Percentiles rank a stretch among this genome's conserved stretches.
phyloP scores from a whole-genome alignment of 2,888 invertebrate species.

The Athalia circularis region DNA sequence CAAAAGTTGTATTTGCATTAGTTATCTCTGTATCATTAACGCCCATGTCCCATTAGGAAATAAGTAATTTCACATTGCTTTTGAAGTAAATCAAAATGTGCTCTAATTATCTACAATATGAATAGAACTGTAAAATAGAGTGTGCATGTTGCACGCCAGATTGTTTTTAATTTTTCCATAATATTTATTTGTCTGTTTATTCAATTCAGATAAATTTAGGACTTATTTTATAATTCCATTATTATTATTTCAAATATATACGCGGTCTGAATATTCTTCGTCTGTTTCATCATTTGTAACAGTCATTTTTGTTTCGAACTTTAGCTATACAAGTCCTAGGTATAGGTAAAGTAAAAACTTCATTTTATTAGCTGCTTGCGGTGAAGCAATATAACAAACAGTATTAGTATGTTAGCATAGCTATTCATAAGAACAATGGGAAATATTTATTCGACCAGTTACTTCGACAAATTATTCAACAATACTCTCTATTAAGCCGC shows the following conservation, averaged over 20 bases:
- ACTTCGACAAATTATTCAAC: conserved; percentile 25
- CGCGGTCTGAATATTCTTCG: conserved; percentile 4
- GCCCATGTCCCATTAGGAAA: background rate
- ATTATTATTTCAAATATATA: conserved; percentile 15
- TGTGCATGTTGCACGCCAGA: conserved; percentile 42
- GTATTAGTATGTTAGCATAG: conserved; percentile 28
- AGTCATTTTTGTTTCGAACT: conserved; percentile 16
- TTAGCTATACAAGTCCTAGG: conserved; percentile 5
- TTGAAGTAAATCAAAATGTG: background rate
- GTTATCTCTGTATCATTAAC: background rate
- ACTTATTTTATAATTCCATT: background rate
- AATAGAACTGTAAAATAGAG: conserved; percentile 25
- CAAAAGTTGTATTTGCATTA: background rate
- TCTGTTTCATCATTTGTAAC: conserved; percentile 18
- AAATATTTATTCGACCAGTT: conserved; percentile 23
- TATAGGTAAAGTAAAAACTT: conserved; percentile 29
- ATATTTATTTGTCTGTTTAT: conserved; percentile 39
- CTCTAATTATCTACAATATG: background rate
- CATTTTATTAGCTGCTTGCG: conserved; percentile 37
- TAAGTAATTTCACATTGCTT: conserved; percentile 21
- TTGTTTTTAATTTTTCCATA: conserved; percentile 25
- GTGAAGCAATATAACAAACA: conserved; percentile 32
- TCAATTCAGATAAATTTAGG: conserved; percentile 41
- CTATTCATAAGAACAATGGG: conserved; percentile 18
- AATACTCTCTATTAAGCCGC: conserved; percentile 30